These are phyloP conservation scores for Myotis vivesi DNA, from an alignment of 2,797 vertebrate species.

Conservation along the genomic window DNA sequence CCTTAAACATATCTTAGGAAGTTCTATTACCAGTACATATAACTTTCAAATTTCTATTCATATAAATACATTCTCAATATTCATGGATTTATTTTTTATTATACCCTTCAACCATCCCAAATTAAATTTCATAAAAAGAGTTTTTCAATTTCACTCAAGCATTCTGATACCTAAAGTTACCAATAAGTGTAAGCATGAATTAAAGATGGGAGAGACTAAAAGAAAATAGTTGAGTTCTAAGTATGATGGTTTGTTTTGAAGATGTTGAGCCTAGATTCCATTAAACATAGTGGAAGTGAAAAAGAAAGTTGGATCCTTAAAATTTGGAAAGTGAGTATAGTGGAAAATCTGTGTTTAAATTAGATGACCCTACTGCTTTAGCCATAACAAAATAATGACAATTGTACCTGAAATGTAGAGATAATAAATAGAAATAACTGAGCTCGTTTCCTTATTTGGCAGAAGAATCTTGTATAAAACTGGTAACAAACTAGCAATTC, in stretches of 20 bases:
- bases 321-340: neutral
- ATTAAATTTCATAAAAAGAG: neutral
- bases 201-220: neutral
- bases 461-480: neutral
- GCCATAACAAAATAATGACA: neutral
- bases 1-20: neutral
- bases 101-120: neutral
- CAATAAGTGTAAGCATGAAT: neutral
- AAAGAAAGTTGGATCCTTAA: neutral
- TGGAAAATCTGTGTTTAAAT: neutral
- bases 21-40: neutral
- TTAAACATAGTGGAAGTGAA: neutral
- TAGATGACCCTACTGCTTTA: neutral
- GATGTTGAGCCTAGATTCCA: neutral
- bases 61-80: neutral
- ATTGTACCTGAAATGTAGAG: neutral
- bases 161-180: neutral
- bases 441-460: neutral
- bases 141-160: neutral
- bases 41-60: neutral
- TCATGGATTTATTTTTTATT: neutral
- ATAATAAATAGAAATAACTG: neutral
- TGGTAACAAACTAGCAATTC: neutral
- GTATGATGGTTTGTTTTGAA: neutral
- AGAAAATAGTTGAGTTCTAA: neutral